A percentile compares a stretch with the other conserved stretches of the same genome.
Evolutionary conservation across 35 echinoderm and acorn worm genomes (phyloP).

Genomic region (Heliocidaris erythrogramma): DNA sequence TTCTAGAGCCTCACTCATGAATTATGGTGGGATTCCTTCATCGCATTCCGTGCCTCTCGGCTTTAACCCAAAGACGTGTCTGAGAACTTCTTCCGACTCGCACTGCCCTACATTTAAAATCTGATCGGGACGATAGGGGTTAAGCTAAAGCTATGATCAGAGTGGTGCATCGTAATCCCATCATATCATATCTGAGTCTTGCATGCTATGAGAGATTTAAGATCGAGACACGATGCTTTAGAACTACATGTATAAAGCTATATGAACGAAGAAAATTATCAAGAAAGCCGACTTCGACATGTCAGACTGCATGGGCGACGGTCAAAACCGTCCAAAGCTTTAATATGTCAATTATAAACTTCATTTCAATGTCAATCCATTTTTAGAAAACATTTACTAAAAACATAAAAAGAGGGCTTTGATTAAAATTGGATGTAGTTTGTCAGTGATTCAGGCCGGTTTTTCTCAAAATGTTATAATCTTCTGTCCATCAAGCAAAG

Average conservation of each 20-base stretch:
- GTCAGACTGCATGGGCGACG: background rate
- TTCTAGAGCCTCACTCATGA: background rate
- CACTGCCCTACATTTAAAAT: background rate
- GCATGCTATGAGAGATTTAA: background rate
- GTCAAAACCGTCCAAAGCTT: background rate
- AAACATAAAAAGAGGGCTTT: background rate
- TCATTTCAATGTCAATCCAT: background rate
- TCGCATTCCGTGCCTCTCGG: background rate
- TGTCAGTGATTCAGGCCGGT: background rate
- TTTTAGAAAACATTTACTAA: background rate
- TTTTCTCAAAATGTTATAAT: background rate
- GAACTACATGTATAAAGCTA: background rate
- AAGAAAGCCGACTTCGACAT: background rate
- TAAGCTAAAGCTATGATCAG: background rate
- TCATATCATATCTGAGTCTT: background rate
- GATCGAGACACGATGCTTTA: background rate
- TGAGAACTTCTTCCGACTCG: background rate
- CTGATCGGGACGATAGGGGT: background rate
- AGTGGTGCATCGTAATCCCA: background rate
- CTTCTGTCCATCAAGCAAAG: background rate
- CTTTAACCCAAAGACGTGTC: background rate
- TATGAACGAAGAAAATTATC: background rate
- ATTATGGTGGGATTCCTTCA: background rate
- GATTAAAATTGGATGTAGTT: background rate
- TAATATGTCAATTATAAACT: background rate